Evolutionary conservation across 2,888 invertebrate species (phyloP).

Genomic region (Meta bourneti): DNA sequence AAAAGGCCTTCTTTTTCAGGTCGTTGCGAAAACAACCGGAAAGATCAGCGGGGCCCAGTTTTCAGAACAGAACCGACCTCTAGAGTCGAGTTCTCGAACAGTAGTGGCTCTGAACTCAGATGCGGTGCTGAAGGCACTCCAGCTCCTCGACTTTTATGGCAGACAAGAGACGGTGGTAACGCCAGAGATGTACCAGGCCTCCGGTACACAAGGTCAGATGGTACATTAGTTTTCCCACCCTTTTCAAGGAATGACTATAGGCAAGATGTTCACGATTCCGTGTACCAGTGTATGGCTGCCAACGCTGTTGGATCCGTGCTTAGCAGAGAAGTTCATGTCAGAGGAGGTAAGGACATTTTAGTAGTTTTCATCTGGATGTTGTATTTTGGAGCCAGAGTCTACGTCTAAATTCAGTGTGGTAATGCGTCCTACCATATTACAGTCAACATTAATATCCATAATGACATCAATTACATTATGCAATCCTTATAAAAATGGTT

Average conservation of each 20-base stretch:
- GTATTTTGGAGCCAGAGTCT: too few relatives aligned
- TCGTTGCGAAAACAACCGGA: slow-evolving; percentile 32
- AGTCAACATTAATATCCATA: too few relatives aligned
- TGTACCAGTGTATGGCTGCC: slow-evolving; percentile 80
- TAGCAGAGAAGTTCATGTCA: slow-evolving; percentile 79
- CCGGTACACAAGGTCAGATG: slow-evolving; percentile 80
- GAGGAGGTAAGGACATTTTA: slow-evolving; percentile 79
- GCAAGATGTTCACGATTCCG: slow-evolving; percentile 79
- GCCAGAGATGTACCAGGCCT: slow-evolving; percentile 79
- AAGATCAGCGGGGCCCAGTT: slow-evolving; percentile 60
- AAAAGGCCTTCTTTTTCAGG: slow-evolving; percentile 8
- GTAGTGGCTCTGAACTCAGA: slow-evolving; percentile 63
- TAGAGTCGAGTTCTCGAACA: slow-evolving; percentile 67
- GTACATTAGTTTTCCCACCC: slow-evolving; percentile 80
- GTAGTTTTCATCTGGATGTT: too few relatives aligned
- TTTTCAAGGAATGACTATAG: slow-evolving; percentile 79
- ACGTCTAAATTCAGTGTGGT: too few relatives aligned
- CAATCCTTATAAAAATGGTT: too few relatives aligned
- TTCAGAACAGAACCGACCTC: slow-evolving; percentile 55
- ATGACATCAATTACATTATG: too few relatives aligned
- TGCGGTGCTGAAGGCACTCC: slow-evolving; percentile 65
- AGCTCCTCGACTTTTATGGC: slow-evolving; percentile 53
- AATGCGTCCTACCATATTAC: too few relatives aligned
- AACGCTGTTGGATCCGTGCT: slow-evolving; percentile 80
- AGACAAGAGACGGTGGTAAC: slow-evolving; percentile 78